Evolutionary conservation across 1,140 invertebrate species (phyloP).

Genomic region (Latrodectus geometricus): DNA sequence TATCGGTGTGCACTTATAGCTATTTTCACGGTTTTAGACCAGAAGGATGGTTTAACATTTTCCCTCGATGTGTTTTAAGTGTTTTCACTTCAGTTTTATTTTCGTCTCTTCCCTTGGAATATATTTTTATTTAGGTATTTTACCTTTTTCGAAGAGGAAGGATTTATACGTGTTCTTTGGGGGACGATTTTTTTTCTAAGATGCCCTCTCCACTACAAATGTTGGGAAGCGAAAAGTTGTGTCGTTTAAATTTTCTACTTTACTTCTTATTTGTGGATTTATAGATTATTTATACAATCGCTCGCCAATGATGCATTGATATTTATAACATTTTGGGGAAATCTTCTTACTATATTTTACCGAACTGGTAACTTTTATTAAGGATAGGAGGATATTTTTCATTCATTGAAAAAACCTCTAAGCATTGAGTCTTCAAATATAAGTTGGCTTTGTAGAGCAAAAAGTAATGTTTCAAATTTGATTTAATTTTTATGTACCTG

Average conservation of each 20-base stretch:
- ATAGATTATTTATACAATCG: not conserved
- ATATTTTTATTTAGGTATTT: not conserved
- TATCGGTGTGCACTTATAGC: slow-evolving; percentile 35
- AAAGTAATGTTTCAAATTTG: no score
- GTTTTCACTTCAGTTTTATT: slow-evolving; percentile 26
- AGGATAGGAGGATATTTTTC: no score
- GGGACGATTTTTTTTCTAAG: not conserved
- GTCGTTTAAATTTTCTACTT: not conserved
- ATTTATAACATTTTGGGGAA: no score
- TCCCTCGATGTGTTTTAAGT: slow-evolving; percentile 48
- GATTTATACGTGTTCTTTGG: not conserved
- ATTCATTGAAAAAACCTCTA: no score
- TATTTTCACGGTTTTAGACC: slow-evolving; percentile 46
- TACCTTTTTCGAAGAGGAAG: not conserved
- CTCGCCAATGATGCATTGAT: no score
- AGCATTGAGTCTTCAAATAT: no score
- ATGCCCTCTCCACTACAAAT: not conserved
- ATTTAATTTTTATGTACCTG: no score
- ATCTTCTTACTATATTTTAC: no score
- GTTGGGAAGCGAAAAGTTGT: not conserved
- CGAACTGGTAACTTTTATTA: no score
- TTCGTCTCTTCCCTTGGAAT: not conserved
- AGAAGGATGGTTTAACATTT: slow-evolving; percentile 48
- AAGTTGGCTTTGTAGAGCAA: no score
- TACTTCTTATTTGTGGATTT: not conserved